Percentiles rank a stretch among this genome's conserved stretches.
Conservation (phyloP, 23 tunicate genomes). For the Phallusia fumigata region DNA sequence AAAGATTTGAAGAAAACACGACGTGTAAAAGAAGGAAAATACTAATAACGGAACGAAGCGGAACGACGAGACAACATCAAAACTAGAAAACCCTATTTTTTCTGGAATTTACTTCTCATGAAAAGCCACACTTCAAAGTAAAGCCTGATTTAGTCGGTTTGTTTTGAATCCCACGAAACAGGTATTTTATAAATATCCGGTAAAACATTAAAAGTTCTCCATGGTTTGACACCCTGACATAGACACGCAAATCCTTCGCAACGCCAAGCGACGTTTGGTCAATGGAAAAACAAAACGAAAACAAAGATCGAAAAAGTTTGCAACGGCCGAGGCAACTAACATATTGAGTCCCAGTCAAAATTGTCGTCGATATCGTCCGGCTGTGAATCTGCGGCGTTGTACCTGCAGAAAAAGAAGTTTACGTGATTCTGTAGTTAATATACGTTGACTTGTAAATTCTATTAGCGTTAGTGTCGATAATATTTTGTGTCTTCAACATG, state of each 20-base stretch:
- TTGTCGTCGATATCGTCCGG: neutral
- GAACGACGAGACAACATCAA: neutral
- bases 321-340: neutral
- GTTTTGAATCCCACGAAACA: too few relatives aligned
- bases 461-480: too few relatives aligned
- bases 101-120: neutral
- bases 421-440: neutral
- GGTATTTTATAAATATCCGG: too few relatives aligned
- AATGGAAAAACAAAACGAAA: neutral
- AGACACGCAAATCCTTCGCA: too few relatives aligned
- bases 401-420: neutral
- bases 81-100: neutral
- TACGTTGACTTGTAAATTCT: too few relatives aligned
- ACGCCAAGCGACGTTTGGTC: too few relatives aligned
- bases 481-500: too few relatives aligned
- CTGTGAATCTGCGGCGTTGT: neutral
- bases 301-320: neutral
- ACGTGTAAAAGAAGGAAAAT: neutral
- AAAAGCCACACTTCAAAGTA: too few relatives aligned
- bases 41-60: neutral
- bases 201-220: too few relatives aligned
- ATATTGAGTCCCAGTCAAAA: slow-evolving; percentile 7
- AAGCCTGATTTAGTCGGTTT: too few relatives aligned
- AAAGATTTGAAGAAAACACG: neutral
- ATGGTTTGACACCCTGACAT: too few relatives aligned